A percentile compares a stretch with the other conserved stretches of the same genome.
Evolutionary conservation across 2,113 vertebrate genomes (phyloP).

Genomic region (Tenebrosternarchus preto): DNA sequence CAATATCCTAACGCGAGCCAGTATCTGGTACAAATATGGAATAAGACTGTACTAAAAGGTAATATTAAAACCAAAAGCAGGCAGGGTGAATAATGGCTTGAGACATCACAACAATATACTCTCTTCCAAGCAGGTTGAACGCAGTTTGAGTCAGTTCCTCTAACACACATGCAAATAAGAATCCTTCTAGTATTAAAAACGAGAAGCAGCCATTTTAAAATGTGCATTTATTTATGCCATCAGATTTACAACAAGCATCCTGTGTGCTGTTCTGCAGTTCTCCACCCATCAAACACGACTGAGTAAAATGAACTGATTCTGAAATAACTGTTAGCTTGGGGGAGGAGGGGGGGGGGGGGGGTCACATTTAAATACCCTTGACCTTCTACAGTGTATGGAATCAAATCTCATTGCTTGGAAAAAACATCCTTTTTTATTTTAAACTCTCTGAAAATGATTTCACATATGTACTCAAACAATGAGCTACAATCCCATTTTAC

Average conservation of each 20-base stretch:
- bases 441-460: not conserved
- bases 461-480: not conserved
- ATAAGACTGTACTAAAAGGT: not conserved
- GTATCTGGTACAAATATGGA: no score
- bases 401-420: not conserved
- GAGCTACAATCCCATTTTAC: not conserved
- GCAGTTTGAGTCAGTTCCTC: no score
- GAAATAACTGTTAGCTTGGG: not conserved
- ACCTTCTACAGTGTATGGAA: not conserved
- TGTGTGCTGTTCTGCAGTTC: no score
- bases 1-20: no score
- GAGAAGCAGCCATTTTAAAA: conserved; percentile 2
- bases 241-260: conserved; percentile 2
- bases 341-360: not conserved
- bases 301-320: not conserved
- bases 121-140: no score
- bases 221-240: conserved; percentile 34
- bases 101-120: no score
- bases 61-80: no score
- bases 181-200: no score
- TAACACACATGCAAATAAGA: not conserved
- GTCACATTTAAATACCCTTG: not conserved
- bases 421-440: not conserved
- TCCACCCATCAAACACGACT: not conserved
- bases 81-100: not conserved